Evolutionary conservation across 2,888 invertebrate genomes (phyloP).

Genomic region (Acheta domesticus): DNA sequence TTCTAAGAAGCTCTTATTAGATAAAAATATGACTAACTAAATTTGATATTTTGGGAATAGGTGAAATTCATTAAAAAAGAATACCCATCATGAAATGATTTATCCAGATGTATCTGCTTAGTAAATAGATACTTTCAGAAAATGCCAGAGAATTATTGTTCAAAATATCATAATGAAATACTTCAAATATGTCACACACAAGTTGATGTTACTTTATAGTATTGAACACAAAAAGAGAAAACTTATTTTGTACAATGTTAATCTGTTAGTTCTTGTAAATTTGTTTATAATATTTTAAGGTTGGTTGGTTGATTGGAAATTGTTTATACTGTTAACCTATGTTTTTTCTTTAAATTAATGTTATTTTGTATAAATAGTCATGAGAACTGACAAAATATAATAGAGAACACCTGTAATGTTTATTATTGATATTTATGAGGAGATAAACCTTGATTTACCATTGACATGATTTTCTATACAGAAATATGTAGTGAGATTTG

Average conservation of each 20-base stretch:
- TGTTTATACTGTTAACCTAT: neutral
- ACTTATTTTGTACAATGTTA: constrained; percentile 18
- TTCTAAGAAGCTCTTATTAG: neutral
- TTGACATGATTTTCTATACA: neutral
- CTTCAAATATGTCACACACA: neutral
- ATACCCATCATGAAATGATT: too few relatives aligned
- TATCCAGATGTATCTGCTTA: too few relatives aligned
- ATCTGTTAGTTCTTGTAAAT: constrained; percentile 2
- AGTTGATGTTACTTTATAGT: neutral
- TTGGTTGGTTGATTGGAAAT: constrained; percentile 11
- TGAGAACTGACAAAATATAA: neutral
- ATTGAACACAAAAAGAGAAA: neutral
- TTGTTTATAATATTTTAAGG: constrained; percentile 11
- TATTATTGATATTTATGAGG: neutral
- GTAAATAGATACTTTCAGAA: too few relatives aligned
- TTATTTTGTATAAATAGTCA: neutral
- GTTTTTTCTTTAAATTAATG: constrained; percentile 2
- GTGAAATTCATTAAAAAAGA: too few relatives aligned
- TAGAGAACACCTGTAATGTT: neutral
- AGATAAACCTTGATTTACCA: neutral
- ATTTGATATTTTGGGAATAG: too few relatives aligned
- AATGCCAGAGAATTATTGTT: neutral
- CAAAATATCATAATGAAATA: neutral
- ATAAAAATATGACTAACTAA: neutral
- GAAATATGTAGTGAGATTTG: neutral